A percentile compares a stretch with the other conserved stretches of the same genome.
Conservation (phyloP, 2,113 vertebrate species). For the Dromas ardeola region DNA sequence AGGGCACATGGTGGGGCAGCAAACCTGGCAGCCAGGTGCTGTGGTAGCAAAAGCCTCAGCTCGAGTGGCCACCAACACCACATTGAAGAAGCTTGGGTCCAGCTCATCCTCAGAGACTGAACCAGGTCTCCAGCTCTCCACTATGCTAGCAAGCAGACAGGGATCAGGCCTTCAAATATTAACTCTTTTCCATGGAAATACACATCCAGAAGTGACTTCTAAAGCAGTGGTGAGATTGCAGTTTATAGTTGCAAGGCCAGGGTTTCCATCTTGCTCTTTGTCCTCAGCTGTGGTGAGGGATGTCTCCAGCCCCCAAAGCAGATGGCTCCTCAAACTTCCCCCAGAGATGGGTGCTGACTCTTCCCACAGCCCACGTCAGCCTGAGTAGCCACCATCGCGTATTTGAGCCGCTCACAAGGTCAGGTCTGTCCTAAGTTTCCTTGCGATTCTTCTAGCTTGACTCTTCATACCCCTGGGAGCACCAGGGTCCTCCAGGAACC, state of each 20-base stretch:
- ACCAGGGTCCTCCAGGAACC: not conserved
- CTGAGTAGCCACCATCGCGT: not conserved
- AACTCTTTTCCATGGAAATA: not conserved
- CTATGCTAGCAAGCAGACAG: not conserved
- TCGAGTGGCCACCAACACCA: not conserved
- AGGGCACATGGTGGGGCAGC: not conserved
- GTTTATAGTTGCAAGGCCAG: not conserved
- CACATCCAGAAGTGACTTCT: not conserved
- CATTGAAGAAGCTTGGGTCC: rapidly evolving
- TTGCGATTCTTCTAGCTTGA: not conserved
- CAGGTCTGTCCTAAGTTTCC: not conserved
- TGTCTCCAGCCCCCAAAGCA: not conserved
- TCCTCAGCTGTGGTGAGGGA: not conserved
- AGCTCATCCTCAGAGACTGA: not conserved
- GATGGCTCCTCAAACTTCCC: not conserved
- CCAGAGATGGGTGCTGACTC: not conserved
- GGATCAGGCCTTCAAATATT: not conserved
- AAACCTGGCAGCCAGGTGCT: rapidly evolving
- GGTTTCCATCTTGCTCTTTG: not conserved
- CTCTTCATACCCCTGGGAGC: not conserved
- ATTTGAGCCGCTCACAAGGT: not conserved
- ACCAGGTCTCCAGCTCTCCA: not conserved
- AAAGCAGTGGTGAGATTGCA: not conserved
- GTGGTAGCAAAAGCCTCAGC: not conserved
- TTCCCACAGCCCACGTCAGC: not conserved